phyloP scores from a whole-genome alignment of 2,797 vertebrate genomes.

The Channa striata region DNA sequence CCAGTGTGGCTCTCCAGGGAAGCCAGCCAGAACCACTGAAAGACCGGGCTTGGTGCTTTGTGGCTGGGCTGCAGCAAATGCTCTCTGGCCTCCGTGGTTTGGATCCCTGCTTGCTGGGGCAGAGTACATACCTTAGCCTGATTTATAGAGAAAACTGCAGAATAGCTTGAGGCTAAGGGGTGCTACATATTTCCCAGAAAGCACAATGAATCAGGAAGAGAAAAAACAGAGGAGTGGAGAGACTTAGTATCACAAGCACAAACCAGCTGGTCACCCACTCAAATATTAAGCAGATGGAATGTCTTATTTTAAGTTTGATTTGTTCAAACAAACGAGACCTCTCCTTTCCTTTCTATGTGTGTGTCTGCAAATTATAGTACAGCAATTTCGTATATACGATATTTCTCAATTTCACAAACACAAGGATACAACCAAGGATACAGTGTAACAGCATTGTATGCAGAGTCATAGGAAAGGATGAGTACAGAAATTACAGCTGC shows the following conservation, averaged over 20 bases:
- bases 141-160: conserved; percentile 34
- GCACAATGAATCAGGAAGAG: conserved; percentile 34
- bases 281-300: conserved; percentile 49
- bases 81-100: conserved; percentile 37
- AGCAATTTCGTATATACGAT: too few relatives aligned
- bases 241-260: conserved; percentile 25
- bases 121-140: conserved; percentile 1
- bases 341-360: too few relatives aligned
- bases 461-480: too few relatives aligned
- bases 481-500: too few relatives aligned
- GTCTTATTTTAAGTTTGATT: conserved; percentile 45
- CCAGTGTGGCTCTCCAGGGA: conserved; percentile 19
- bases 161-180: conserved; percentile 45
- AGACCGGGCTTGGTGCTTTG: conserved; percentile 24
- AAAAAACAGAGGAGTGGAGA: conserved; percentile 19
- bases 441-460: too few relatives aligned
- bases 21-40: conserved; percentile 18
- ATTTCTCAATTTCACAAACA: too few relatives aligned
- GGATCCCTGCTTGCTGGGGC: conserved; percentile 33
- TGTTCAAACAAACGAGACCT: conserved; percentile 10
- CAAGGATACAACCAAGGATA: too few relatives aligned
- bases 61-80: conserved; percentile 19
- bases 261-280: conserved; percentile 49
- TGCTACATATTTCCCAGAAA: conserved; percentile 42
- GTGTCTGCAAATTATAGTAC: too few relatives aligned